These are phyloP conservation scores for Smutsia gigantea DNA, from an alignment of 2,797 vertebrate genomes.

Conservation along the genomic window DNA sequence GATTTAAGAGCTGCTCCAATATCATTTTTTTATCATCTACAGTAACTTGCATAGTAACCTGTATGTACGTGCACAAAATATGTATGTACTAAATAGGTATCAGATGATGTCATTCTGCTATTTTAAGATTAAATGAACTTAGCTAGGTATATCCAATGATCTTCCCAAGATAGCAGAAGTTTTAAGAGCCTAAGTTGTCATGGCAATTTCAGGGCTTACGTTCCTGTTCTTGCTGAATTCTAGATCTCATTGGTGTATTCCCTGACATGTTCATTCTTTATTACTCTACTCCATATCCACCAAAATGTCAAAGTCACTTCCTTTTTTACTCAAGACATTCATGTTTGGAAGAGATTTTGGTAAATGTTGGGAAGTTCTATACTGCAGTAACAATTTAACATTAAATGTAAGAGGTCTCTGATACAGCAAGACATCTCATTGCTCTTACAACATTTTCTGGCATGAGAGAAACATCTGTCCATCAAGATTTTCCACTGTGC, in stretches of 20 bases:
- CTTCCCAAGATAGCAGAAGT: neutral
- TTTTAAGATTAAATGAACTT: neutral
- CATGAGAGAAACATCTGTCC: neutral
- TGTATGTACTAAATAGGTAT: neutral
- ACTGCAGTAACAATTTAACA: neutral
- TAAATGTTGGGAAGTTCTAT: neutral
- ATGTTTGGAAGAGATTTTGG: neutral
- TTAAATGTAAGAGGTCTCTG: neutral
- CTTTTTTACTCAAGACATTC: neutral
- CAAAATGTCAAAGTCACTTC: constrained; percentile 15
- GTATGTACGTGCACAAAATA: neutral
- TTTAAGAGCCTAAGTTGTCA: neutral
- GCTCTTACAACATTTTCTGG: neutral
- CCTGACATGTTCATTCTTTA: neutral
- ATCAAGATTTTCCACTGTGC: neutral
- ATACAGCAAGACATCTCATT: neutral
- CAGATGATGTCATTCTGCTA: neutral
- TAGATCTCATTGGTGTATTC: neutral
- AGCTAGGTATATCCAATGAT: neutral
- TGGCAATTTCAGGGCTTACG: neutral
- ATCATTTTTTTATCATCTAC: neutral
- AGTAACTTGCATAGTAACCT: neutral
- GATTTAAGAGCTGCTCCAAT: neutral
- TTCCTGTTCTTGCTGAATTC: neutral
- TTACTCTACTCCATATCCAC: neutral